Evolutionary conservation across 2,888 invertebrate species (phyloP).

Genomic region (Ashinkailepas kermadecensis): DNA sequence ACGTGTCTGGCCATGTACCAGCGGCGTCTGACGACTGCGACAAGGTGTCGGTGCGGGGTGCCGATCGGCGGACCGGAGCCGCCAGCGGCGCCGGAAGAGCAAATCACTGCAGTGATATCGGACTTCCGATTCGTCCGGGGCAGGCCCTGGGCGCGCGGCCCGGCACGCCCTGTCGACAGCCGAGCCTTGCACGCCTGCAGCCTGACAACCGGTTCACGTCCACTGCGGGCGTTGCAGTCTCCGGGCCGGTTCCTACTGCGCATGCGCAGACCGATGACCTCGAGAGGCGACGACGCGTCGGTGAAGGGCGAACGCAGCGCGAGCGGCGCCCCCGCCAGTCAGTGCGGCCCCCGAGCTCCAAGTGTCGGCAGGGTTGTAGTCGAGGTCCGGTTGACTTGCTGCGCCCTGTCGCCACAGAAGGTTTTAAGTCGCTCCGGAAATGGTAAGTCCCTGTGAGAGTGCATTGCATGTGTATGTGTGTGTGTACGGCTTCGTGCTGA

Average conservation of each 20-base stretch:
- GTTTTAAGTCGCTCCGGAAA: background rate
- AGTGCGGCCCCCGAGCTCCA: background rate
- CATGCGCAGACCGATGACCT: slow-evolving; percentile 4
- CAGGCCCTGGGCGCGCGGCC: too few relatives aligned
- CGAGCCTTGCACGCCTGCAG: too few relatives aligned
- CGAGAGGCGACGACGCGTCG: background rate
- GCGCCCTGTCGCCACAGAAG: background rate
- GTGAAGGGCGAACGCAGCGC: background rate
- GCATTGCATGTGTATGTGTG: background rate
- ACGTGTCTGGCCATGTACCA: too few relatives aligned
- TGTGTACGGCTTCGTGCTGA: background rate
- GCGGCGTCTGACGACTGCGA: too few relatives aligned
- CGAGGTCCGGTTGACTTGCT: background rate
- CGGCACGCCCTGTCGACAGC: too few relatives aligned
- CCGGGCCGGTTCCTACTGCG: background rate
- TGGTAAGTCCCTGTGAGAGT: background rate
- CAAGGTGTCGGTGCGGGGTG: too few relatives aligned
- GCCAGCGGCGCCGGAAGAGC: too few relatives aligned
- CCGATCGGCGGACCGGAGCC: too few relatives aligned
- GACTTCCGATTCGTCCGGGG: too few relatives aligned
- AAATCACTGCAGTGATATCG: too few relatives aligned
- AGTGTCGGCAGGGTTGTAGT: background rate
- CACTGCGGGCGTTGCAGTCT: background rate
- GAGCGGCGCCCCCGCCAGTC: background rate
- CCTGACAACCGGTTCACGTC: background rate